A percentile compares a stretch with the other conserved stretches of the same genome.
Evolutionary conservation across 2,113 vertebrate species (phyloP).

Genomic region (Coturnix japonica): DNA sequence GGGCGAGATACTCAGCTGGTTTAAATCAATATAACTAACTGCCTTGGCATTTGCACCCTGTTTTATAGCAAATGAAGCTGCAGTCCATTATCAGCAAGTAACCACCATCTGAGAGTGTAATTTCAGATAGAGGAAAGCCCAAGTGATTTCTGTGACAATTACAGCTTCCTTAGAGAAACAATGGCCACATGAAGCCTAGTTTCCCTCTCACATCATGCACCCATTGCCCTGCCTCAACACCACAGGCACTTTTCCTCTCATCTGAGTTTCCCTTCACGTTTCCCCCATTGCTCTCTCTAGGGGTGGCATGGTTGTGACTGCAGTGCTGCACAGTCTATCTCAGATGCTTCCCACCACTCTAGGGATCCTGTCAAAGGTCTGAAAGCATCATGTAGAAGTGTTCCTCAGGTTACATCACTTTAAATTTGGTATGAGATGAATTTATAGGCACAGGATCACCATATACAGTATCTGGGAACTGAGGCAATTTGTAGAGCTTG

Average conservation of each 20-base stretch:
- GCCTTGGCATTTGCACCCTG: not conserved
- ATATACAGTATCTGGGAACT: rapidly evolving
- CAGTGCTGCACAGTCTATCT: too few relatives aligned
- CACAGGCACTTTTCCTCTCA: not conserved
- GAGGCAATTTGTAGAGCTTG: not conserved
- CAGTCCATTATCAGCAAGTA: not conserved
- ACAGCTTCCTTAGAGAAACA: not conserved
- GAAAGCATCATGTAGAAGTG: not conserved
- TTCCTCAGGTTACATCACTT: rapidly evolving
- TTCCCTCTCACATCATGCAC: not conserved
- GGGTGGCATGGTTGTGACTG: not conserved
- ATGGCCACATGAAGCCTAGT: not conserved
- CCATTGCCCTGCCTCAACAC: rapidly evolving
- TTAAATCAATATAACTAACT: not conserved
- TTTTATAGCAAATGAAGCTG: not conserved
- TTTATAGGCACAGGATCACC: not conserved
- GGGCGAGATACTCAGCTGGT: not conserved
- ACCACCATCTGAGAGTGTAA: not conserved
- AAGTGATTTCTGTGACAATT: not conserved
- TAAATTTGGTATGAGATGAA: not conserved
- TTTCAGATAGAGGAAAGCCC: not conserved
- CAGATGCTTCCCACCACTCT: not conserved
- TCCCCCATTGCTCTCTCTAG: not conserved
- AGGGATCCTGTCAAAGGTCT: not conserved
- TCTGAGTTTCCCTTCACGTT: not conserved